Base-by-base conservation (phyloP, 2,113 vertebrate species). In the Myotis yumanensis region DNA sequence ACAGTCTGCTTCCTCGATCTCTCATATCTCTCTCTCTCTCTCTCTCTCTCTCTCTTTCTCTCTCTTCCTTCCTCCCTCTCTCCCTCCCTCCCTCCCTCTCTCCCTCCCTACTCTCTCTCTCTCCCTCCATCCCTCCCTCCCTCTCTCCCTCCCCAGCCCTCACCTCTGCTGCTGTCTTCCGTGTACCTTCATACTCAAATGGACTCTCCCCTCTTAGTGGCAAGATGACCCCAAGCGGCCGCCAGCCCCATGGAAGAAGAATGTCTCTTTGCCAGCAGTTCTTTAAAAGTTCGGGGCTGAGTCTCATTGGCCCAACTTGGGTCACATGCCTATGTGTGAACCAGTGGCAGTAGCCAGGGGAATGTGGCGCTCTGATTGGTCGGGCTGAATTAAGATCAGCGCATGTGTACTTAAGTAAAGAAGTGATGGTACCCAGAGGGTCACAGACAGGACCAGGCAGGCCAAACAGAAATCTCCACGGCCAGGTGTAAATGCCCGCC, bases 361-460 rank as follows among this genome's bases (percentile, higher is more conserved):
- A 20, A 30, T 2, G 71, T 11, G 11, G 23, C 16, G 0, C 57
- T n/a, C 89, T 54, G 48, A 52, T 32, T 73, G 79, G 77, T 22
- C 83, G 62, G 37, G 12, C 66, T 51, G 73, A 43, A 3, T 40
- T 18, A 2, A 73, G 25, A 7, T 52, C 52, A 2, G 40, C 46
- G 4, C 0, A 0, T 6, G 5, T 10, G 37, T 57, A 7, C 59
- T 32, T 35, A 43, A n/a, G 10, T 25, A 35, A 52, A 30, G 40
- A 76, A 69, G 89, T 2, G 14, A 30, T 20, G 16, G 59, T 7
- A 46, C 79, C 66, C 62, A 48, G 5, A 28, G 20, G n/a, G 76
- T 64, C 81, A 12, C 48, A 28, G 73, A n/a, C 48, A 48, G 87
- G n/a, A 48, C 18, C 16, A 0, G 25, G 46, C 5, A 9, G 3